These are phyloP conservation scores for Bombus balteatus DNA, from an alignment of 1,140 invertebrate genomes.

Conservation along the genomic window DNA sequence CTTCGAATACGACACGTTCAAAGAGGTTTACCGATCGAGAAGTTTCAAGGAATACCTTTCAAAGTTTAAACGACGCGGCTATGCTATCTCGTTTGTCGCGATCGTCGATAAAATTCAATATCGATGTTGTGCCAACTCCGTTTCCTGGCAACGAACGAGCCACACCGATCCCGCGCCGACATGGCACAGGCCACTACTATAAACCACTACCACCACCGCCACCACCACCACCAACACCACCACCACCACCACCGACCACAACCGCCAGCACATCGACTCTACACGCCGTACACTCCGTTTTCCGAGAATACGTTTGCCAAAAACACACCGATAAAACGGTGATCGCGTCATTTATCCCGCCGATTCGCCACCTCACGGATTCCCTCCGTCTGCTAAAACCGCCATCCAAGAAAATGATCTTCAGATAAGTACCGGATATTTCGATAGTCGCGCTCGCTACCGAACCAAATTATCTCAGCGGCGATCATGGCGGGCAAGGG, in stretches of 20 bases:
- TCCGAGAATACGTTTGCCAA: not conserved
- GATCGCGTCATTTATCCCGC: not conserved
- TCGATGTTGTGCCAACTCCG: slow-evolving; percentile 62
- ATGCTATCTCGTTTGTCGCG: not conserved
- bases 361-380: not conserved
- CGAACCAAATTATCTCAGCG: not conserved
- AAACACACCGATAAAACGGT: not conserved
- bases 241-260: no score
- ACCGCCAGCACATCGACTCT: no score
- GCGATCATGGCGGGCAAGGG: slow-evolving; percentile 76
- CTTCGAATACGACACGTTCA: slow-evolving; percentile 67
- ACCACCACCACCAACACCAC: no score
- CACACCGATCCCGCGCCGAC: slow-evolving; percentile 2
- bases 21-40: slow-evolving; percentile 57
- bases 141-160: slow-evolving; percentile 68
- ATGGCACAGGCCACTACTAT: slow-evolving; percentile 2
- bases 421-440: not conserved
- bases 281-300: not conserved
- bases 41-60: slow-evolving; percentile 72
- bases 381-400: not conserved
- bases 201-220: no score
- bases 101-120: slow-evolving; percentile 28
- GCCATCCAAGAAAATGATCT: not conserved
- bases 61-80: slow-evolving; percentile 39
- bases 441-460: not conserved